Percentiles rank a stretch among this genome's conserved stretches.
Evolutionary conservation across 53 echinoderm and acorn worm genomes (phyloP).

Genomic region (Henricia sp.): DNA sequence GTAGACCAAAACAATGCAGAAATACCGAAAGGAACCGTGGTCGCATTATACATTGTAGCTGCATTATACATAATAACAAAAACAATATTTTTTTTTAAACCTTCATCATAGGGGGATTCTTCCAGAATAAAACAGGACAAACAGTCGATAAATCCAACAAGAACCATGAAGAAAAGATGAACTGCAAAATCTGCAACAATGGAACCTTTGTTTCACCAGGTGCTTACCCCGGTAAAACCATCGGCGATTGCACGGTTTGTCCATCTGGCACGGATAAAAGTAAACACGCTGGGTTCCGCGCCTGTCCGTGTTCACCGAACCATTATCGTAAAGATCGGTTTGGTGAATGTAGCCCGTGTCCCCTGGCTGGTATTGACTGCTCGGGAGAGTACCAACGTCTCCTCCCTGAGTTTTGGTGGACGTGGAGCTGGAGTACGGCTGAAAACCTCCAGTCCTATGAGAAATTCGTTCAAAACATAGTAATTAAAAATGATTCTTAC

Average conservation of each 20-base stretch:
- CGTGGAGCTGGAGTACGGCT: slow-evolving; percentile 45
- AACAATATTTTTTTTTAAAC: not conserved
- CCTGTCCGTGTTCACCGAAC: slow-evolving; percentile 58
- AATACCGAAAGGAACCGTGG: not conserved
- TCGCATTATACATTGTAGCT: not conserved
- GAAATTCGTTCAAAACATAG: slow-evolving; percentile 12
- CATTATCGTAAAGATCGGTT: slow-evolving; percentile 58
- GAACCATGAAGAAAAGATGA: not conserved
- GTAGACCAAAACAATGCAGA: too few species aligned
- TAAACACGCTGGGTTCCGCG: slow-evolving; percentile 64
- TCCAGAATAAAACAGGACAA: slow-evolving; percentile 31
- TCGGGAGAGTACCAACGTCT: slow-evolving; percentile 49
- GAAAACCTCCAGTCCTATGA: not conserved
- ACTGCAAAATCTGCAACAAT: slow-evolving; percentile 51
- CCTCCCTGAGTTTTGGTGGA: slow-evolving; percentile 64
- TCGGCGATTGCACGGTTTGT: slow-evolving; percentile 62
- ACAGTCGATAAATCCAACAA: not conserved
- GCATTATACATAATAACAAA: not conserved
- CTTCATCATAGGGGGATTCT: slow-evolving; percentile 53
- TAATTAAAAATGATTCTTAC: slow-evolving; percentile 4
- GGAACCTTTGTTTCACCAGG: slow-evolving; percentile 54
- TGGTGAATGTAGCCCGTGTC: slow-evolving; percentile 52
- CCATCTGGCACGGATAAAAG: slow-evolving; percentile 67
- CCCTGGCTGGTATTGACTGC: slow-evolving; percentile 48
- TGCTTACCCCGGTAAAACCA: slow-evolving; percentile 17